Conservation (phyloP, 2,797 vertebrate species). For the Acrossocheilus wenchowensis region DNA sequence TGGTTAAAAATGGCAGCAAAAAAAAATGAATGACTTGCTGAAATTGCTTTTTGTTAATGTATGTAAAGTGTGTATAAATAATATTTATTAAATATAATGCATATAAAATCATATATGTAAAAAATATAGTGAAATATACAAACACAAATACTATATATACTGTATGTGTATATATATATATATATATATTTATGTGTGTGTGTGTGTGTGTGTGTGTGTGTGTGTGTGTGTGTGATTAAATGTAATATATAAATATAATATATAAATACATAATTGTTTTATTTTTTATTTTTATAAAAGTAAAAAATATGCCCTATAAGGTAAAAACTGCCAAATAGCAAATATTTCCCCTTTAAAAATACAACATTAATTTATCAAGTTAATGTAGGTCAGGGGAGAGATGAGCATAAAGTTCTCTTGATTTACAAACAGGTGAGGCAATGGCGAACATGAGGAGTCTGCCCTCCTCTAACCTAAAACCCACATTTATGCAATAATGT, state of each 20-base stretch:
- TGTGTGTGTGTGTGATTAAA: too few relatives aligned
- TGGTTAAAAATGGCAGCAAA: neutral
- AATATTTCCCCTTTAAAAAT: neutral
- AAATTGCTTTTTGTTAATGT: too few relatives aligned
- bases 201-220: too few relatives aligned
- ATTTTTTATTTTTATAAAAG: neutral
- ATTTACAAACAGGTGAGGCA: conserved; percentile 25
- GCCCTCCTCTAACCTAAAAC: conserved; percentile 25
- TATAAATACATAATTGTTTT: neutral
- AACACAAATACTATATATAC: too few relatives aligned
- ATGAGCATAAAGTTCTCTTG: conserved; percentile 4
- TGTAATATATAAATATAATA: neutral
- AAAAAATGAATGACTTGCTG: neutral
- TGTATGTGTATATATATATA: too few relatives aligned
- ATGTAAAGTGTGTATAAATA: neutral
- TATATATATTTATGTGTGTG: too few relatives aligned
- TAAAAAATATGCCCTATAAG: neutral
- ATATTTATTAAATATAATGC: neutral
- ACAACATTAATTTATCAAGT: neutral
- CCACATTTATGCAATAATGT: conserved; percentile 11
- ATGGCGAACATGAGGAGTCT: neutral
- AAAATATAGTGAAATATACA: neutral
- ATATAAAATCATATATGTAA: neutral
- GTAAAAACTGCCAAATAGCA: neutral
- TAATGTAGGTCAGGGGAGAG: neutral